These are phyloP conservation scores for Chrysochloris asiatica DNA, from an alignment of 2,113 vertebrate genomes.

Conservation along the genomic window DNA sequence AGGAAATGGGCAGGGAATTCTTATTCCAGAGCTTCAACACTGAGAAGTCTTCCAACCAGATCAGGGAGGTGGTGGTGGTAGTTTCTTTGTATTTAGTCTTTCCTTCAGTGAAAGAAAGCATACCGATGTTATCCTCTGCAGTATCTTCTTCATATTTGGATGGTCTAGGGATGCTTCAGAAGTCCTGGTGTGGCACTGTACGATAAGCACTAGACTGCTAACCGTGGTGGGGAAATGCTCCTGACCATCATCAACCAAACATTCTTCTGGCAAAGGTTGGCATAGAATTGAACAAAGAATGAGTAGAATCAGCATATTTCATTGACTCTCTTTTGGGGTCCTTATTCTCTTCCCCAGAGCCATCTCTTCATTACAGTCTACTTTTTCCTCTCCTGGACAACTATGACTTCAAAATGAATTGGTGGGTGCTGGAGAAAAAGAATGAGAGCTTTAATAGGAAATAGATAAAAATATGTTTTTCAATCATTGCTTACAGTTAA, in stretches of 20 bases:
- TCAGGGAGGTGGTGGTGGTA: not conserved
- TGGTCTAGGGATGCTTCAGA: not conserved
- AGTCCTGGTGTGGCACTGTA: too few relatives aligned
- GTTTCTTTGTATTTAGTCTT: not conserved
- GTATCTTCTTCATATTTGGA: not conserved
- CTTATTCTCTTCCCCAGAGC: not conserved
- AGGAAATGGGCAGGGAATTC: not conserved
- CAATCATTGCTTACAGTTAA: not conserved
- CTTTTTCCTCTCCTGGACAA: not conserved
- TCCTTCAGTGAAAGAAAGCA: not conserved
- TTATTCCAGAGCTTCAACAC: not conserved
- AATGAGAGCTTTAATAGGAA: constrained; percentile 4
- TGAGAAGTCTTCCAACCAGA: not conserved
- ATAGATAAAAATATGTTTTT: constrained; percentile 2
- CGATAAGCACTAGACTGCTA: too few relatives aligned
- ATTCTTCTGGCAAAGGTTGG: not conserved
- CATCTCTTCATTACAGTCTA: not conserved
- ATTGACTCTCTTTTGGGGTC: not conserved
- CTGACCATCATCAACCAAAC: not conserved
- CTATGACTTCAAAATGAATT: not conserved
- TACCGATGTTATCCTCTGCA: not conserved
- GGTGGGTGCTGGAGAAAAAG: not conserved
- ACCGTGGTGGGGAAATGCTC: too few relatives aligned
- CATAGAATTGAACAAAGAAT: not conserved
- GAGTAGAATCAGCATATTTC: not conserved